These are phyloP conservation scores for Hemicordylus capensis DNA, from an alignment of 2,113 vertebrate genomes.

Conservation along the genomic window DNA sequence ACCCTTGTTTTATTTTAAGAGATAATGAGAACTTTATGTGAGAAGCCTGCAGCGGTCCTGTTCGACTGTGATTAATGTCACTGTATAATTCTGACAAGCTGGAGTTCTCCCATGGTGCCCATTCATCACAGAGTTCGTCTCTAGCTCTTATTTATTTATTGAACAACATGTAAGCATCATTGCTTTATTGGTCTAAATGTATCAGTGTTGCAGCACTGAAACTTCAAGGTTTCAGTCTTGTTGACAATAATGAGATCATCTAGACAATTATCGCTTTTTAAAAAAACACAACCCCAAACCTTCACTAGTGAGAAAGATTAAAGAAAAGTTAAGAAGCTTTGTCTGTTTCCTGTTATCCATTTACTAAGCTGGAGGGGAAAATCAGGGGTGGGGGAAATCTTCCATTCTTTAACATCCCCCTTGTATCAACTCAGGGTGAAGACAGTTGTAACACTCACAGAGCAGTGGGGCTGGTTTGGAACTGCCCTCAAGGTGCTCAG, in stretches of 20 bases:
- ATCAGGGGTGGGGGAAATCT: conserved; percentile 19
- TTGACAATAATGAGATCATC: conserved; percentile 83
- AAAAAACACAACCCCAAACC: background rate
- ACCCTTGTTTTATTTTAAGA: conserved; percentile 62
- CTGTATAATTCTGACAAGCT: conserved; percentile 60
- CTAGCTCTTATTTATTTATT: conserved; percentile 77
- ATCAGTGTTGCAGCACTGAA: conserved; percentile 69
- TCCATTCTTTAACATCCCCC: conserved; percentile 45
- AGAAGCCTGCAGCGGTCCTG: conserved; percentile 62
- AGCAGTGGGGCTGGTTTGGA: background rate
- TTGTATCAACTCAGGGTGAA: conserved; percentile 49
- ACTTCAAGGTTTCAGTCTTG: conserved; percentile 78
- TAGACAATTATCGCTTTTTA: conserved; percentile 73
- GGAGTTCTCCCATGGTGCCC: conserved; percentile 55
- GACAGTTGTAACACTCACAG: background rate
- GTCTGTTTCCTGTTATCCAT: conserved; percentile 77
- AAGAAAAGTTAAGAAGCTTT: conserved; percentile 78
- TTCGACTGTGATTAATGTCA: conserved; percentile 72
- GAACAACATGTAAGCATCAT: conserved; percentile 73
- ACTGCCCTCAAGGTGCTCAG: background rate
- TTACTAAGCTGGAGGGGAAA: conserved; percentile 38
- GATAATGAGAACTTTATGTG: conserved; percentile 69
- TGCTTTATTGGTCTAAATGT: conserved; percentile 73
- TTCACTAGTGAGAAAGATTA: conserved; percentile 78
- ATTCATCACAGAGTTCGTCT: conserved; percentile 57